Base-by-base conservation (phyloP, 2,113 vertebrate species). In the Hippocampus mohnikei region DNA sequence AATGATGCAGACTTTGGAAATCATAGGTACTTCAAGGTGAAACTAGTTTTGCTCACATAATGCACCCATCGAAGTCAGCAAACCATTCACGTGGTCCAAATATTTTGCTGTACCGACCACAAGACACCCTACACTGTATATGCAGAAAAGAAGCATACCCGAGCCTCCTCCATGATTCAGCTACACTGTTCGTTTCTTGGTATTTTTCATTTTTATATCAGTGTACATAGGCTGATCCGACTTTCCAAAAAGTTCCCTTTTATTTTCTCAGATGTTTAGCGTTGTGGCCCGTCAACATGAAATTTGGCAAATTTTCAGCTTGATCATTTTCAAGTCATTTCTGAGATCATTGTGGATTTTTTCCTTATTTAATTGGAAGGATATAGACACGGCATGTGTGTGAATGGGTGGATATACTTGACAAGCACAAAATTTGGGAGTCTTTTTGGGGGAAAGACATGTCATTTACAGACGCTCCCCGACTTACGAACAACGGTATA, bases 1-100 rank as follows among this genome's bases (percentile, higher is more conserved):
- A 67, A 73, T 61, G 64, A 69, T 0, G 11, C 23, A 52, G 48
- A n/a, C 53, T 64, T 67, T 73, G 78, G 67, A 77, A 75, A 79
- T 79, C 59, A 46, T 82, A 76, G 5, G 33, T 37, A 7, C 33
- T 37, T 37, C 5, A 84, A 72, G 53, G 15, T 37, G 61, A 72
- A 71, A 81, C 10, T 41, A 66, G 73, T 44, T 44, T 10, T 44
- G 42, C 9, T 5, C 44, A 46, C 1, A 46, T 16, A 46, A 46
- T 46, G 2, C 44, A 46, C 3, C 44, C 44, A 46, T 15, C 4
- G 5, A 46, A 46, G 44, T 46, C 8, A 46, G 44, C 15, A 46
- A 15, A 46, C 12, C 4, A 46, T 15, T 15, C 44, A 46, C 44
- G 12, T 4, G 12, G 8, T 15, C 44, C 12, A 46, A 46, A 46